Conservation (phyloP, 2,888 invertebrate genomes). For the Sialis fuliginosa region DNA sequence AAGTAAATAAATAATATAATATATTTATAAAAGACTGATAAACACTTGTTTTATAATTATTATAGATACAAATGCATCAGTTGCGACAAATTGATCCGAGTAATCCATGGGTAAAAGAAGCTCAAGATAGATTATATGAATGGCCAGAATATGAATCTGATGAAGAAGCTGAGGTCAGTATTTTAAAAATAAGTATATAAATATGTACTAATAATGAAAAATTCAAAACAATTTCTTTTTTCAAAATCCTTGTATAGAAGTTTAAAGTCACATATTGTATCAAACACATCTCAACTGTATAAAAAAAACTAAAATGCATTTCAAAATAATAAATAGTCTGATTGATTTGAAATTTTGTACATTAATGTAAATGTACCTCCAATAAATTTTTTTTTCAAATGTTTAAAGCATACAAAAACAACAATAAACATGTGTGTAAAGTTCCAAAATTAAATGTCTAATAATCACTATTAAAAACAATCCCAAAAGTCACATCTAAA, state of each 20-base stretch:
- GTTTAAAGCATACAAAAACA: too few species aligned
- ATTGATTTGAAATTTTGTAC: too few species aligned
- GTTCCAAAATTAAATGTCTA: too few species aligned
- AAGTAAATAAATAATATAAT: conserved; percentile 11
- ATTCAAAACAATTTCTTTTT: background rate
- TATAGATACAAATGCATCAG: background rate
- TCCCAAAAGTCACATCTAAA: too few species aligned
- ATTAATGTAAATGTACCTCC: too few species aligned
- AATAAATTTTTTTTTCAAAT: too few species aligned
- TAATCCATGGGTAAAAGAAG: conserved; percentile 33
- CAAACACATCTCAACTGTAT: too few species aligned
- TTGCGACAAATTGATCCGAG: conserved; percentile 22
- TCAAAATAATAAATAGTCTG: too few species aligned
- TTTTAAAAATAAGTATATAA: conserved; percentile 12
- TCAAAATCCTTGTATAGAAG: background rate
- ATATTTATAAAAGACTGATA: background rate
- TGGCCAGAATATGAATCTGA: conserved; percentile 42
- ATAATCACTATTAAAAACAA: too few species aligned
- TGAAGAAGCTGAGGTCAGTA: conserved; percentile 25
- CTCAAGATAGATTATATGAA: conserved; percentile 31
- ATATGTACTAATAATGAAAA: background rate
- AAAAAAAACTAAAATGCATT: too few species aligned
- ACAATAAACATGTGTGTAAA: too few species aligned
- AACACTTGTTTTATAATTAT: background rate
- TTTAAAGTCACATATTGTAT: background rate